Conservation (phyloP, 2,888 invertebrate species). For the Cerceris ruficornis region DNA sequence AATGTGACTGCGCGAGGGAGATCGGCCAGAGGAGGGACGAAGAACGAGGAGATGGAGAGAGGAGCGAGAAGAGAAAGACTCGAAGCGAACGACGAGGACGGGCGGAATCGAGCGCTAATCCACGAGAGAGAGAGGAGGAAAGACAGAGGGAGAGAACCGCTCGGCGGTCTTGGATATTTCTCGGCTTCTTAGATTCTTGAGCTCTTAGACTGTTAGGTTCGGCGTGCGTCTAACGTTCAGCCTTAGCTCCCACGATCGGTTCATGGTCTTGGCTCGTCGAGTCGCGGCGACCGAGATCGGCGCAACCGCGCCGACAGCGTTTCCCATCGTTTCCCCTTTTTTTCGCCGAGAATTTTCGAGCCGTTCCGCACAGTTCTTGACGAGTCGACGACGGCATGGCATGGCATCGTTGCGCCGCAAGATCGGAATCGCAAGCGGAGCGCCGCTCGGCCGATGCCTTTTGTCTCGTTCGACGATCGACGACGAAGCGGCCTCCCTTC, state of each 20-base stretch:
- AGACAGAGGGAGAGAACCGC: constrained; percentile 42
- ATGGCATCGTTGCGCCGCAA: no score
- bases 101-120: no score
- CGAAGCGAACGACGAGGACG: constrained; percentile 5
- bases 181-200: constrained; percentile 14
- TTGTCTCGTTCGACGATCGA: no score
- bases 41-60: constrained; percentile 4
- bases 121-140: constrained; percentile 22
- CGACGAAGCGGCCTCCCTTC: no score
- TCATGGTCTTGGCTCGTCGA: constrained; percentile 74
- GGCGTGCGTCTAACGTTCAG: constrained; percentile 53
- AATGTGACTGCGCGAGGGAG: constrained; percentile 39
- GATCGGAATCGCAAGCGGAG: no score
- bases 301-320: constrained; percentile 43
- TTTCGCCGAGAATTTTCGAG: not conserved
- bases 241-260: constrained; percentile 77
- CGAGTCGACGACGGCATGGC: no score
- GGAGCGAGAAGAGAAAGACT: constrained; percentile 13
- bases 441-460: no score
- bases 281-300: constrained; percentile 54
- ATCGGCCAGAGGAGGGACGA: not conserved
- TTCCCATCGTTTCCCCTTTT: constrained; percentile 45
- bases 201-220: constrained; percentile 16
- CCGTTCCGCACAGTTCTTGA: no score
- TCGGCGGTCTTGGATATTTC: constrained; percentile 52